These are phyloP conservation scores for Sialis fuliginosa DNA, from an alignment of 2,888 invertebrate species.

Conservation along the genomic window DNA sequence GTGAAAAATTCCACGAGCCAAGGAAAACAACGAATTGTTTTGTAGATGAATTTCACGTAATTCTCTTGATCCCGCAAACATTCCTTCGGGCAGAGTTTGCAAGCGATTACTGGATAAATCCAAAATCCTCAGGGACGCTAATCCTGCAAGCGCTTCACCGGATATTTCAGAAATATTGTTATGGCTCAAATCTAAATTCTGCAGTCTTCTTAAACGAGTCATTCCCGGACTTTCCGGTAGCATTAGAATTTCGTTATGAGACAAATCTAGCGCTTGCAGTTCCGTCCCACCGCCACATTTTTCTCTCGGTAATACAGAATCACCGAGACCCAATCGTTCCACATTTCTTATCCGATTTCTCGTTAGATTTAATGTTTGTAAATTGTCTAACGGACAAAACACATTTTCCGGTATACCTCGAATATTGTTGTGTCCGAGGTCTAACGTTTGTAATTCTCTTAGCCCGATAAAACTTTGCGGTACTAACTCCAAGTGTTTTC, in stretches of 20 bases:
- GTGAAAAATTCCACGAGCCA: conserved; percentile 69
- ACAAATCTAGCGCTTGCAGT: conserved; percentile 60
- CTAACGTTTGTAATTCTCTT: conserved; percentile 59
- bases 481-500: conserved; percentile 55
- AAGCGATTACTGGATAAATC: conserved; percentile 78
- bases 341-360: conserved; percentile 65
- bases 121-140: conserved; percentile 59
- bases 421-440: conserved; percentile 71
- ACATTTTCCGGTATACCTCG: conserved; percentile 60
- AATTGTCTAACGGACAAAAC: conserved; percentile 61
- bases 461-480: conserved; percentile 56
- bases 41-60: conserved; percentile 68
- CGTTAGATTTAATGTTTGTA: conserved; percentile 71
- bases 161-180: conserved; percentile 69
- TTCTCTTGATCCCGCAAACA: conserved; percentile 68
- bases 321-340: conserved; percentile 53
- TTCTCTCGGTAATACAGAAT: conserved; percentile 20
- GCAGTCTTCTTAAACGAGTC: conserved; percentile 56
- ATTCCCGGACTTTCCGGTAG: conserved; percentile 55
- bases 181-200: conserved; percentile 62
- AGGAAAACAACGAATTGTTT: conserved; percentile 66
- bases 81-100: conserved; percentile 58
- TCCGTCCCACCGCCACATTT: conserved; percentile 49
- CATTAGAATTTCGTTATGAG: conserved; percentile 58
- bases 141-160: conserved; percentile 59